Evolutionary conservation across 2,888 invertebrate species (phyloP), one percentile per base, ranked within the genome.

Genomic region (Hetaerina titia): DNA sequence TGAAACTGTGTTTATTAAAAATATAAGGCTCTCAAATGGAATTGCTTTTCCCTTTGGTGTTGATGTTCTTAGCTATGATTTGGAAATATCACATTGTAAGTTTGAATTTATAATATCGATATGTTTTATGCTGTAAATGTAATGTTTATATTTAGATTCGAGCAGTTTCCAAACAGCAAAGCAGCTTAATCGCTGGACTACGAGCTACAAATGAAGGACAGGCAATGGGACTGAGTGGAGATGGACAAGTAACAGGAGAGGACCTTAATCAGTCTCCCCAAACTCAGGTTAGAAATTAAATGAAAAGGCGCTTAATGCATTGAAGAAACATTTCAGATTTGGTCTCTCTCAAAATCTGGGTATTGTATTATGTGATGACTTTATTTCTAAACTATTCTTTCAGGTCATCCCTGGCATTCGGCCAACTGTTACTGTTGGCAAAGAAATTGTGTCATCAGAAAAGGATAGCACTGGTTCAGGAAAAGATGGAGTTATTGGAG

Each of bases 161-260:
- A 57, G 92, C 92, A 57, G 92, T 92, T 0, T 95, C 97, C 99
- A 99, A 99, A 97, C 99, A 99, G 97, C 99, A 99, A 97, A 99
- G 99, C 95, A 99, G 99, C 96, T 97, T 99, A 25, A 98, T 99
- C 94, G 99, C 99, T 7, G 99, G 99, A 15, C 97, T 99, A 95
- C 97, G 99, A 95, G 99, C 99, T 58, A 98, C 98, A 0, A 98
- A 98, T 96, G 98, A 98, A 96, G 96, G 97, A 0, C 96, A 97
- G 81, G 97, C 97, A 95, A 97, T 97, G 19, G 87, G 97, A 97
- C 0, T 97, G 97, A 94, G 97, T 97, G 95, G 97, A 97, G 96
- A 97, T 97, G 81, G 97, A 97, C 88, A 63, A 88, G 87, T 87
- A 63, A n/a, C 89, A 63, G 60, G 56, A 89, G 95, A 95, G n/a